phyloP scores from a whole-genome alignment of 2,888 invertebrate genomes.

The Trichopria drosophilae region DNA sequence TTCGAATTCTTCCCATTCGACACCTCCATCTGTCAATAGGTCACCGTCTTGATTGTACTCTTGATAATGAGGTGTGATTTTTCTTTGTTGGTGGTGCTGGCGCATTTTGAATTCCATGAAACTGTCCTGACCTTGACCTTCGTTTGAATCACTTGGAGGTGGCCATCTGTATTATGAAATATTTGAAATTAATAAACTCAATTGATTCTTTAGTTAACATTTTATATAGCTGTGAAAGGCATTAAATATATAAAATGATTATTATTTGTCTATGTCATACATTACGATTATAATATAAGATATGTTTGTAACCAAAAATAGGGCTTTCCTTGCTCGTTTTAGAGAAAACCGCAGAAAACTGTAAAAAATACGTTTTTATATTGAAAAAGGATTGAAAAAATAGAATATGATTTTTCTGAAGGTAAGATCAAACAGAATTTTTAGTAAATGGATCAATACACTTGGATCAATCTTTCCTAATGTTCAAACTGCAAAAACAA shows the following conservation, averaged over 20 bases:
- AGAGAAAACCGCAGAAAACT: too few species aligned
- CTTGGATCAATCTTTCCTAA: too few species aligned
- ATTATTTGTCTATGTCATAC: neutral
- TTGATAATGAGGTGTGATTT: constrained; percentile 73
- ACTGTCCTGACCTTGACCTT: constrained; percentile 71
- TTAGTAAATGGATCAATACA: too few species aligned
- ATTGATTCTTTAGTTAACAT: neutral
- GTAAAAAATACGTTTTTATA: too few species aligned
- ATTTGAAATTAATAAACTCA: neutral
- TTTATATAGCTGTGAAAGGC: too few species aligned
- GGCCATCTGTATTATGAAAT: constrained; percentile 71
- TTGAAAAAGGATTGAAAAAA: too few species aligned
- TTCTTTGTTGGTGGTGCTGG: constrained; percentile 68
- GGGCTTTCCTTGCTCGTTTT: too few species aligned
- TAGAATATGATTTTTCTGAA: too few species aligned
- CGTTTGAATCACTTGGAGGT: constrained; percentile 74
- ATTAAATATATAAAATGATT: neutral
- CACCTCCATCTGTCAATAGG: constrained; percentile 59
- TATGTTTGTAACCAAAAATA: too few species aligned
- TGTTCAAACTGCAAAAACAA: too few species aligned
- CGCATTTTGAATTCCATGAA: constrained; percentile 88
- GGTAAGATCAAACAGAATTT: too few species aligned
- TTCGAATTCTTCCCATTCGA: constrained; percentile 87
- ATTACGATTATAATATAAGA: neutral
- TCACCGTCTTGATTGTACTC: constrained; percentile 58